A percentile compares a stretch with the other conserved stretches of the same genome.
Conservation (phyloP, 92 coral and sea anemone species). For the Umimayanthus chanpuru region DNA sequence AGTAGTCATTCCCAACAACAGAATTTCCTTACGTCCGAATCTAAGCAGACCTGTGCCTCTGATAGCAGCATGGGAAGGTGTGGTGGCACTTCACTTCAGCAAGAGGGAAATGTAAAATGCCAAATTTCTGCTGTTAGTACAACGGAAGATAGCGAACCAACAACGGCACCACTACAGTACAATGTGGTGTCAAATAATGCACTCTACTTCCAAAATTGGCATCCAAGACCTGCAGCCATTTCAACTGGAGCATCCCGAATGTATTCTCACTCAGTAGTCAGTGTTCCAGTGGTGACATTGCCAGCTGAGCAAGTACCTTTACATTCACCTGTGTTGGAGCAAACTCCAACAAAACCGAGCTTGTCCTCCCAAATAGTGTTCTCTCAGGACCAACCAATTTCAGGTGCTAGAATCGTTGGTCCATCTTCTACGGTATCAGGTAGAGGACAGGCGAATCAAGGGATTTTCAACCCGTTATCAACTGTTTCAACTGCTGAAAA, state of each 20-base stretch:
- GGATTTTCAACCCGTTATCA: neutral
- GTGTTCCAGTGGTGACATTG: neutral
- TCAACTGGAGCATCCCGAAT: slow-evolving; percentile 7
- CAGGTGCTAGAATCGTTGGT: neutral
- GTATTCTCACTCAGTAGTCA: slow-evolving; percentile 32
- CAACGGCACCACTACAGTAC: neutral
- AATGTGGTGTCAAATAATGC: slow-evolving; percentile 13
- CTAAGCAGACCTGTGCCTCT: neutral
- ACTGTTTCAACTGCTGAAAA: neutral
- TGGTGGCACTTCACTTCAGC: neutral
- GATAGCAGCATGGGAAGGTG: neutral
- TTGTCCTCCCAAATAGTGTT: neutral
- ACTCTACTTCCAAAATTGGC: slow-evolving; percentile 19
- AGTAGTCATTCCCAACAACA: neutral
- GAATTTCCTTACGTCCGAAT: neutral
- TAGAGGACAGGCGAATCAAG: neutral
- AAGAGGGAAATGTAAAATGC: neutral
- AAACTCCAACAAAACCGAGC: neutral
- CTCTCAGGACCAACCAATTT: slow-evolving; percentile 18
- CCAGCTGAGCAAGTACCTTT: neutral
- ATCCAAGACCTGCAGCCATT: neutral
- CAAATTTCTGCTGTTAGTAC: neutral
- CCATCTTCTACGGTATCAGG: neutral
- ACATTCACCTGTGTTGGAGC: neutral
- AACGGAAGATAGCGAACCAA: neutral